Evolutionary conservation across 2,888 invertebrate genomes (phyloP).

Genomic region (Cheilosia pagana): DNA sequence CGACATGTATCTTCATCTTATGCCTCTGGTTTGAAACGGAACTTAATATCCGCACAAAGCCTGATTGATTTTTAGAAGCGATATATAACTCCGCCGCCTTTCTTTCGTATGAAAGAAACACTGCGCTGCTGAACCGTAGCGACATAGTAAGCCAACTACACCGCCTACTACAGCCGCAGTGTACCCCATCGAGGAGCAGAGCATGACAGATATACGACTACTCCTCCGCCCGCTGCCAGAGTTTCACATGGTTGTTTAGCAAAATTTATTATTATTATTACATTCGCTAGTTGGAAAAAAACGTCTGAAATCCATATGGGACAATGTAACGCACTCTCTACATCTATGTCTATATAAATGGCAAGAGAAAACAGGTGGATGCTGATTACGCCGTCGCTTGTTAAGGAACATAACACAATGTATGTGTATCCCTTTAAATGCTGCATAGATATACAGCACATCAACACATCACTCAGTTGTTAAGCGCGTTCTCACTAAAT

Average conservation of each 20-base stretch:
- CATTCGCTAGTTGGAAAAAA: not conserved
- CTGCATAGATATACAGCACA: not conserved
- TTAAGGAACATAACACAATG: not conserved
- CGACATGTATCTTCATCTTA: not conserved
- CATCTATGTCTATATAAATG: too few relatives aligned
- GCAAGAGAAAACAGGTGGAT: constrained; percentile 6
- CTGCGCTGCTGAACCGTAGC: not conserved
- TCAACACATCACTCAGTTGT: not conserved
- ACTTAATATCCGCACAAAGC: constrained; percentile 6
- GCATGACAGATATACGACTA: not conserved
- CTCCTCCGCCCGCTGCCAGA: not conserved
- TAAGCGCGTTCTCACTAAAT: not conserved
- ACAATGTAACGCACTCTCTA: not conserved
- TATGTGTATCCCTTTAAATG: not conserved
- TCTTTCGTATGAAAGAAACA: not conserved
- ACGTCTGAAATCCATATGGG: not conserved
- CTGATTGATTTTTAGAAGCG: not conserved
- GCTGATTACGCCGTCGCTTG: not conserved
- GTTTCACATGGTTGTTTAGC: constrained; percentile 2
- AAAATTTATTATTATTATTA: constrained; percentile 5
- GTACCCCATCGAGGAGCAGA: not conserved
- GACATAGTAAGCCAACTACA: not conserved
- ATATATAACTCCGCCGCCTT: not conserved
- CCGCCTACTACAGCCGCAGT: not conserved
- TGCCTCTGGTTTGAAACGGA: not conserved